Base-by-base conservation (phyloP, 64 coral and sea anemone species). In the Trachythela sp. region DNA sequence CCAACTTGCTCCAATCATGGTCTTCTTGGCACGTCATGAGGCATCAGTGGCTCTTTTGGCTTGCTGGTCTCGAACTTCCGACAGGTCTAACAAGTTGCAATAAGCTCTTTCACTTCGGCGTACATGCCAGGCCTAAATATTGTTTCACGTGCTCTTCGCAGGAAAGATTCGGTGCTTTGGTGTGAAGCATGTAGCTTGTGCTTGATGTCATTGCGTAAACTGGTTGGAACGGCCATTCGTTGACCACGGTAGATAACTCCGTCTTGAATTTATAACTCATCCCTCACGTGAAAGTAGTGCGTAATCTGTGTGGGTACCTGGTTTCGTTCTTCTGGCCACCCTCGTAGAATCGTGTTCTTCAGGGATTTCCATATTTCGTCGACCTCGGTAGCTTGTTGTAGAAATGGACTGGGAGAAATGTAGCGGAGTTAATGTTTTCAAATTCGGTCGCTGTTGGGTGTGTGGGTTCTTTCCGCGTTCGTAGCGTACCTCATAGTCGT, bases 361-460 rank as follows among this genome's bases (percentile, higher is more conserved):
- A 88, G 67, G 2, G 17, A 42, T 43, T 31, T 0, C 11, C 72
- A 9, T 9, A 14, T 24, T 32, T 33, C 22, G 2, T 77, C 87
- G 1, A 9, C 31, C 45, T 88, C 68, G 0, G 64, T 88, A 0
- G 68, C 87, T 27, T 77, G 20, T 36, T 9, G 8, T 22, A 5
- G 86, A 88, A n/a, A n/a, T n/a, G n/a, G 0, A 88, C 86, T 1
- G 54, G 86, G 1, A 87, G 86, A 37, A 87, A 87, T n/a, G 86
- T 6, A 30, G 86, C 9, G 59, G 86, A 0, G 11, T 88, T 88
- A 7, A 70, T 88, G 56, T 70, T 39, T 31, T 88, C 86, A 70
- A 88, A 88, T 30, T 88, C 56, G 9, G 86, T 36, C 39, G 2
- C 86, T 0, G 20, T 68, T 2, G 86, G 20, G 20, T 88, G 86